Conservation (phyloP, 2,888 invertebrate genomes). For the Rhagonycha lutea region DNA sequence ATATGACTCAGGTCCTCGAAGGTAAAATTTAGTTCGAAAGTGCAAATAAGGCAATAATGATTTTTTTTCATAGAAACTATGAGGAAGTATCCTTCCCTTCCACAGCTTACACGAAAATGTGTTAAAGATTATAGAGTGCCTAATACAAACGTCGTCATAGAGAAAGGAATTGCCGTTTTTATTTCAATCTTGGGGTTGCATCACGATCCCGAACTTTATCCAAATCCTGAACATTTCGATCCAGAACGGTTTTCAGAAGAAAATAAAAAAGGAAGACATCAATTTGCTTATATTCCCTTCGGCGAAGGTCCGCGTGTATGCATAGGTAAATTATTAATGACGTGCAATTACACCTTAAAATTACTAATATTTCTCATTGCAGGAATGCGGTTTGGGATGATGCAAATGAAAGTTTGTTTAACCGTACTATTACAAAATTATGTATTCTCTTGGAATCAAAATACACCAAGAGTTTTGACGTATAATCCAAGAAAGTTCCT, state of each 20-base stretch:
- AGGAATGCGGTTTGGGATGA: not conserved
- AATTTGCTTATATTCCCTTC: not conserved
- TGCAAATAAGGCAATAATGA: not conserved
- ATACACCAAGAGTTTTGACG: not conserved
- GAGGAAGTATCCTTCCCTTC: not conserved
- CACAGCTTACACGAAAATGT: not conserved
- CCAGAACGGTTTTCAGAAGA: not conserved
- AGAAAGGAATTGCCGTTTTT: not conserved
- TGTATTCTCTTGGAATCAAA: not conserved
- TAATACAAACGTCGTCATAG: not conserved
- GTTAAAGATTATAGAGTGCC: not conserved
- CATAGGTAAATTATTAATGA: not conserved
- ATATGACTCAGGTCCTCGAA: constrained; percentile 55
- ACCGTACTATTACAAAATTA: not conserved
- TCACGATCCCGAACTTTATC: not conserved
- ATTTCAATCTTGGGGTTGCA: not conserved
- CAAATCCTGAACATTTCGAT: not conserved
- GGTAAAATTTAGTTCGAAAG: constrained; percentile 34
- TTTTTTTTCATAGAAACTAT: not conserved
- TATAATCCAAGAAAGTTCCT: not conserved
- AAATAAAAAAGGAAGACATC: not conserved
- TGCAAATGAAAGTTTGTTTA: not conserved
- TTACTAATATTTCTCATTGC: not conserved
- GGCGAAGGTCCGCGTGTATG: not conserved
- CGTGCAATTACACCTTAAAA: not conserved